These are phyloP conservation scores for Hydrophis major DNA, from an alignment of 2,797 vertebrate genomes.

Conservation along the genomic window DNA sequence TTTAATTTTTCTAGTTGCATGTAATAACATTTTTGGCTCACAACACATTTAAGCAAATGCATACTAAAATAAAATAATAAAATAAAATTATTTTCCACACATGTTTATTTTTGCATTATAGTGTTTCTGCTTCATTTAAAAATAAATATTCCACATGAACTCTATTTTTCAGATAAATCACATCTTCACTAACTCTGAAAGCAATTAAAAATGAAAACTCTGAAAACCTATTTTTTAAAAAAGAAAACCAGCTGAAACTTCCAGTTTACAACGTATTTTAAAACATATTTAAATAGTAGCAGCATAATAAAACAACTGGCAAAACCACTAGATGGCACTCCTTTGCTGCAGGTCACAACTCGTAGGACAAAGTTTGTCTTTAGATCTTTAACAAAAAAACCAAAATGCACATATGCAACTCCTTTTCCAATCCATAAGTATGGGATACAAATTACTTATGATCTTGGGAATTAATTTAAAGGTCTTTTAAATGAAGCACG, in stretches of 20 bases:
- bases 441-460: background rate
- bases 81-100: background rate
- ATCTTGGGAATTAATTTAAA: background rate
- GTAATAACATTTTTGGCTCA: background rate
- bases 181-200: background rate
- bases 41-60: slow-evolving; percentile 23
- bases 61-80: background rate
- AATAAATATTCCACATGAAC: background rate
- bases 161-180: slow-evolving; percentile 25
- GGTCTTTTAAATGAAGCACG: background rate
- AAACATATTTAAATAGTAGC: background rate
- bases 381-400: slow-evolving; percentile 1
- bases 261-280: background rate
- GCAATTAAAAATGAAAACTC: background rate
- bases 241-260: background rate
- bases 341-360: slow-evolving; percentile 44
- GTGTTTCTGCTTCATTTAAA: slow-evolving; percentile 20
- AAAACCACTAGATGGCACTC: slow-evolving; percentile 75
- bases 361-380: background rate
- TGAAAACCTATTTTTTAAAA: background rate
- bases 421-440: background rate
- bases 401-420: background rate
- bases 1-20: slow-evolving; percentile 27
- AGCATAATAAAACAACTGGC: background rate
- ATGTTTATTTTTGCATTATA: slow-evolving; percentile 12